Conservation (phyloP, 2,888 invertebrate genomes). For the Anagyrus pseudococci region DNA sequence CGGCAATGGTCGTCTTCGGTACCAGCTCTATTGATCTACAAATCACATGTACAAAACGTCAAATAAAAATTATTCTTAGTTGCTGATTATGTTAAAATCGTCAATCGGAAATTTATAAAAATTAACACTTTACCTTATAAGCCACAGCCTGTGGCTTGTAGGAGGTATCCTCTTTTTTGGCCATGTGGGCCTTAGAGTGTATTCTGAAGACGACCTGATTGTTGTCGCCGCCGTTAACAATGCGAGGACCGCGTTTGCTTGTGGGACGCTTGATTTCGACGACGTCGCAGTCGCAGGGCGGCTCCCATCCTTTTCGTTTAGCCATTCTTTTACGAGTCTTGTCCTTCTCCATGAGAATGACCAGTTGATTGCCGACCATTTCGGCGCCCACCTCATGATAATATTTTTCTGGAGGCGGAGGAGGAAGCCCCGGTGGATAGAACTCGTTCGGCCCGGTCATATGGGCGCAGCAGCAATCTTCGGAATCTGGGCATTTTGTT, state of each 20-base stretch:
- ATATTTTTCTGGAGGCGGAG: conserved; percentile 48
- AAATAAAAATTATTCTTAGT: too few relatives aligned
- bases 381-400: conserved; percentile 73
- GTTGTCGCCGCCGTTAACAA: conserved; percentile 51
- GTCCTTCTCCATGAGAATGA: conserved; percentile 70
- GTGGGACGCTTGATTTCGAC: conserved; percentile 53
- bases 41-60: too few relatives aligned
- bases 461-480: conserved; percentile 13
- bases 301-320: too few relatives aligned
- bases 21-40: conserved; percentile 40
- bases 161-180: conserved; percentile 41
- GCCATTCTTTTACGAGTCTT: conserved; percentile 56
- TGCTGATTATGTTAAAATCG: background rate
- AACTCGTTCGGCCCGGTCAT: background rate
- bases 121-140: conserved; percentile 48
- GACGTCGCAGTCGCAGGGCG: conserved; percentile 53
- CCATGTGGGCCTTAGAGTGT: conserved; percentile 43
- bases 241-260: conserved; percentile 48
- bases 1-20: conserved; percentile 45
- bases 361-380: conserved; percentile 71
- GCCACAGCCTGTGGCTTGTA: conserved; percentile 47
- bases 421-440: conserved; percentile 1
- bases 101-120: background rate
- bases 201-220: conserved; percentile 55
- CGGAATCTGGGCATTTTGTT: background rate